A percentile compares a stretch with the other conserved stretches of the same genome.
Evolutionary conservation across 2,888 invertebrate genomes (phyloP).

Genomic region (Gastracanthus pulcherrimus): DNA sequence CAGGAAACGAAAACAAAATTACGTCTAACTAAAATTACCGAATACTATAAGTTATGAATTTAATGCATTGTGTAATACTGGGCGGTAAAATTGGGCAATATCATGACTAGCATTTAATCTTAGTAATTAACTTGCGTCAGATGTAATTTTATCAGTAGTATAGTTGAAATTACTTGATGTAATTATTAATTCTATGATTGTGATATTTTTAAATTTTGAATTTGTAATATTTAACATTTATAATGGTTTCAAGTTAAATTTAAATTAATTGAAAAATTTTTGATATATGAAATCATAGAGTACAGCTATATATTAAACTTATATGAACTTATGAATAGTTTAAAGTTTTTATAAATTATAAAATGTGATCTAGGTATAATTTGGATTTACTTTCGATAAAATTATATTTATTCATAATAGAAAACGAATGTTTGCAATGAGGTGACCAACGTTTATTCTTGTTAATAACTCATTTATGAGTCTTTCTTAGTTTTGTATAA

Average conservation of each 20-base stretch:
- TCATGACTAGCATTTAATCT: slow-evolving; percentile 31
- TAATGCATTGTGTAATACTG: background rate
- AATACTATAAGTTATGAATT: background rate
- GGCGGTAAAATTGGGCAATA: background rate
- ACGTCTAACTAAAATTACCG: background rate
- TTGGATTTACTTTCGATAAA: too few relatives aligned
- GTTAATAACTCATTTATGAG: background rate
- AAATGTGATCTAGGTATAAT: background rate
- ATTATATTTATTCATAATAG: slow-evolving; percentile 4
- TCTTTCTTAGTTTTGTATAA: slow-evolving; percentile 3
- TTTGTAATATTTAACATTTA: background rate
- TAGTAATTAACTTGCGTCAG: background rate
- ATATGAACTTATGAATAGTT: background rate
- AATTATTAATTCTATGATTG: background rate
- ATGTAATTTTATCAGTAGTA: background rate
- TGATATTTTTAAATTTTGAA: slow-evolving; percentile 8
- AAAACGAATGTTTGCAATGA: background rate
- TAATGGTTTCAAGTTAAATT: too few relatives aligned
- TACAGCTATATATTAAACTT: too few relatives aligned
- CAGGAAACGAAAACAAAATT: background rate
- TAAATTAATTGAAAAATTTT: background rate
- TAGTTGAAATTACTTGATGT: background rate
- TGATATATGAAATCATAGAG: too few relatives aligned
- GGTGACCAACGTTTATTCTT: background rate
- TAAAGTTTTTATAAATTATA: background rate